A percentile compares a stretch with the other conserved stretches of the same genome.
Evolutionary conservation across 92 coral and sea anemone species (phyloP).

Genomic region (Galaxea fascicularis): DNA sequence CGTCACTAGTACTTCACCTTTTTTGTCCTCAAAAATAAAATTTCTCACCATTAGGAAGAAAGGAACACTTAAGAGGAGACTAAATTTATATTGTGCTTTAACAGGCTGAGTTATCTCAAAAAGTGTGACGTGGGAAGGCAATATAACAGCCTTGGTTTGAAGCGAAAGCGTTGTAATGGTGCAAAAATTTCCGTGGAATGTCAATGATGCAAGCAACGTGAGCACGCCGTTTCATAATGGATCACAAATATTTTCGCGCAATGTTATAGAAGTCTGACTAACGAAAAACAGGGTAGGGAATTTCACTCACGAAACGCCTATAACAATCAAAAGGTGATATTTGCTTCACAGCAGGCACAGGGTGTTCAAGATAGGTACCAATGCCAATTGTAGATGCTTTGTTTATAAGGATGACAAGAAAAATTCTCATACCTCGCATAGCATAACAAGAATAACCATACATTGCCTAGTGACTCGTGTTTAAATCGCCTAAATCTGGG

Average conservation of each 20-base stretch:
- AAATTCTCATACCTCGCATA: slow-evolving; percentile 75
- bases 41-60: slow-evolving; percentile 7
- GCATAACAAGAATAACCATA: slow-evolving; percentile 49
- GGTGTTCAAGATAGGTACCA: not conserved
- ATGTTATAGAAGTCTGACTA: not conserved
- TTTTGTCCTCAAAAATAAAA: slow-evolving; percentile 7
- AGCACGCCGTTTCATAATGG: slow-evolving; percentile 23
- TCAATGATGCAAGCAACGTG: slow-evolving; percentile 82
- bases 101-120: not conserved
- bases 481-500: not conserved
- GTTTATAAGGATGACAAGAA: slow-evolving; percentile 52
- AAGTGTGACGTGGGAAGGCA: not conserved
- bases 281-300: not conserved
- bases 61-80: not conserved
- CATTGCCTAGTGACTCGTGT: slow-evolving; percentile 47
- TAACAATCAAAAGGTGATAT: not conserved
- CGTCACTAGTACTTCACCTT: slow-evolving; percentile 1
- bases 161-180: slow-evolving; percentile 56
- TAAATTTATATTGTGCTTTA: not conserved
- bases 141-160: slow-evolving; percentile 19
- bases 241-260: not conserved
- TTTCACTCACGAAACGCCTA: not conserved
- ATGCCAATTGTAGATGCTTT: slow-evolving; percentile 38
- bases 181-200: slow-evolving; percentile 82
- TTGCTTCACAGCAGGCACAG: not conserved